Percentiles rank a stretch among this genome's conserved stretches.
phyloP scores from a whole-genome alignment of 2,888 invertebrate genomes.

The Nomada goodeniana region DNA sequence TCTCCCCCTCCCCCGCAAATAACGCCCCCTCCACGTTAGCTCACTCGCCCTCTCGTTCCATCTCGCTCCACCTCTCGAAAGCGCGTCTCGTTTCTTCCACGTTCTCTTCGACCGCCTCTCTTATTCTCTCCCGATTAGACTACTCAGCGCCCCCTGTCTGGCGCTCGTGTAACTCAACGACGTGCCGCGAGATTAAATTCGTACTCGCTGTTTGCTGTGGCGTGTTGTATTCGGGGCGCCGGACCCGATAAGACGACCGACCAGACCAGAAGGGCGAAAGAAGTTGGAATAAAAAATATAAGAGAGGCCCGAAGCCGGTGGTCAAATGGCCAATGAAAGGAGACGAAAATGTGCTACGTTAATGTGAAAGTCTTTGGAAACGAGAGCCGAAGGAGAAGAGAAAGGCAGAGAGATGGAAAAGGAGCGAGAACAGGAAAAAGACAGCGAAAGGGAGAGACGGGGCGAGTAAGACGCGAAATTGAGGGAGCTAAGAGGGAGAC shows the following conservation, averaged over 20 bases:
- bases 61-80: constrained; percentile 77
- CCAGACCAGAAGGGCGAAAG: constrained; percentile 1
- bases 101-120: constrained; percentile 61
- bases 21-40: constrained; percentile 80
- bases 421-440: constrained; percentile 4
- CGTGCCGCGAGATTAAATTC: constrained; percentile 83
- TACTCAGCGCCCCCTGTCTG: constrained; percentile 81
- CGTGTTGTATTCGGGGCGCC: constrained; percentile 59
- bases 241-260: constrained; percentile 67
- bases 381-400: constrained; percentile 8
- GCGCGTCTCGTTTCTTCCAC: constrained; percentile 60
- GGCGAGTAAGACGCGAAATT: constrained; percentile 60
- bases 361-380: not conserved
- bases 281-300: not conserved
- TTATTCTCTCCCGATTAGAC: constrained; percentile 62
- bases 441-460: constrained; percentile 32
- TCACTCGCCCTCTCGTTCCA: constrained; percentile 75
- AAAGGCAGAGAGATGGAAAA: constrained; percentile 14
- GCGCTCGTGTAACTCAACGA: constrained; percentile 79
- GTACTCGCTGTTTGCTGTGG: constrained; percentile 67
- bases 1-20: constrained; percentile 76
- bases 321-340: constrained; percentile 31
- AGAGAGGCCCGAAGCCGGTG: constrained; percentile 53
- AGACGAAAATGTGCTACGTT: not conserved
- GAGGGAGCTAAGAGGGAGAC: constrained; percentile 67